These are phyloP conservation scores for Falco columbarius DNA, from an alignment of 2,797 vertebrate genomes.

Conservation along the genomic window DNA sequence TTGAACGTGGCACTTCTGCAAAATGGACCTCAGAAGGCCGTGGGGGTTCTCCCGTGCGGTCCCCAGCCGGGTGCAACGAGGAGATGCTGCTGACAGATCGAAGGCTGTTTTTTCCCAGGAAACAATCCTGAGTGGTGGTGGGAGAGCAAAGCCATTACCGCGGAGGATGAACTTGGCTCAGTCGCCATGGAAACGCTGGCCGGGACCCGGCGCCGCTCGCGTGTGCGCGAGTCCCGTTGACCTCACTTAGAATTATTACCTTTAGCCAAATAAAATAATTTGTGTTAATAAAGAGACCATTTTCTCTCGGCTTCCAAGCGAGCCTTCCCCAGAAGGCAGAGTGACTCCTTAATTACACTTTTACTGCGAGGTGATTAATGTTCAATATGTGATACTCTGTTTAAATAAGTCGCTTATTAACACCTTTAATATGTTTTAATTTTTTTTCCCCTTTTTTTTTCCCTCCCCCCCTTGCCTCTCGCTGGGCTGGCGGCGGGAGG, in stretches of 20 bases:
- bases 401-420: conserved; percentile 70
- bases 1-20: fast-evolving
- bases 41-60: fast-evolving
- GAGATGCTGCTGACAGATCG: neutral
- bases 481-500: neutral
- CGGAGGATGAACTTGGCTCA: conserved; percentile 52
- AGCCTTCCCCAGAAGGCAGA: conserved; percentile 68
- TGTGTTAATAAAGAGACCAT: conserved; percentile 81
- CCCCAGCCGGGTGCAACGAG: fast-evolving
- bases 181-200: conserved; percentile 78
- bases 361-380: conserved; percentile 73
- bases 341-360: conserved; percentile 74
- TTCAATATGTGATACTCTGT: conserved; percentile 71
- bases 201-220: conserved; percentile 41
- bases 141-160: conserved; percentile 34
- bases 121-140: neutral
- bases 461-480: fast-evolving
- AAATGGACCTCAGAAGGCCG: fast-evolving
- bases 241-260: conserved; percentile 84
- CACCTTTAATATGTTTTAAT: conserved; percentile 70
- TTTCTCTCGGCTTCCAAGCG: conserved; percentile 64
- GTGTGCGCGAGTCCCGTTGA: conserved; percentile 64
- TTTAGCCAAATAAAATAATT: conserved; percentile 85
- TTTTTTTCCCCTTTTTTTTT: neutral
- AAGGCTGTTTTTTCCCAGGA: neutral